These are phyloP conservation scores for Harpegnathos saltator DNA, from an alignment of 1,140 invertebrate genomes.

Conservation along the genomic window DNA sequence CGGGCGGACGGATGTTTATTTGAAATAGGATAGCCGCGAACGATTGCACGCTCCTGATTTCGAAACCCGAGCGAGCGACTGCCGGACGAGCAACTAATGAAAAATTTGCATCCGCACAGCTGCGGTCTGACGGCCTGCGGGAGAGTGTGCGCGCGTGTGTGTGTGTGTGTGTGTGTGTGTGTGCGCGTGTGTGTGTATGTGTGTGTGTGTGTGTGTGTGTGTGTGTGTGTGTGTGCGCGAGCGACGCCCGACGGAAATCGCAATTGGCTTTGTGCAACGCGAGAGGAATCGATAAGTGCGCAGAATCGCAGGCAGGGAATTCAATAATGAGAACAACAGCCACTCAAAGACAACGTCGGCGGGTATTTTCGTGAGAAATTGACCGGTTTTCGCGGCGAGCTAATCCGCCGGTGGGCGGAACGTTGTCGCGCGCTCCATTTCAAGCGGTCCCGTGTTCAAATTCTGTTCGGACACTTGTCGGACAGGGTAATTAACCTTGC, in stretches of 20 bases:
- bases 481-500: no score
- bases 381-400: neutral
- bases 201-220: no score
- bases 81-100: neutral
- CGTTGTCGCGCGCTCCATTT: no score
- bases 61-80: conserved; percentile 21
- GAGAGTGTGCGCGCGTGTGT: no score
- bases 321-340: conserved; percentile 15
- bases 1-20: conserved; percentile 53
- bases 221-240: no score
- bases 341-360: neutral
- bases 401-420: no score
- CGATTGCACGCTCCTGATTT: conserved; percentile 55
- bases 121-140: conserved; percentile 25
- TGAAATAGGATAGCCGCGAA: conserved; percentile 53
- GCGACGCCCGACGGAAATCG: conserved; percentile 15
- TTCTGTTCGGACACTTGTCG: no score
- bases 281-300: conserved; percentile 20
- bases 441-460: no score
- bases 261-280: conserved; percentile 42
- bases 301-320: neutral
- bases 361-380: neutral
- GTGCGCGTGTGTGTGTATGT: no score
- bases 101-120: conserved; percentile 22
- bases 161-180: no score